Percentiles rank a stretch among this genome's conserved stretches.
Evolutionary conservation across 2,888 invertebrate species (phyloP).

Genomic region (Escarpia spicata): DNA sequence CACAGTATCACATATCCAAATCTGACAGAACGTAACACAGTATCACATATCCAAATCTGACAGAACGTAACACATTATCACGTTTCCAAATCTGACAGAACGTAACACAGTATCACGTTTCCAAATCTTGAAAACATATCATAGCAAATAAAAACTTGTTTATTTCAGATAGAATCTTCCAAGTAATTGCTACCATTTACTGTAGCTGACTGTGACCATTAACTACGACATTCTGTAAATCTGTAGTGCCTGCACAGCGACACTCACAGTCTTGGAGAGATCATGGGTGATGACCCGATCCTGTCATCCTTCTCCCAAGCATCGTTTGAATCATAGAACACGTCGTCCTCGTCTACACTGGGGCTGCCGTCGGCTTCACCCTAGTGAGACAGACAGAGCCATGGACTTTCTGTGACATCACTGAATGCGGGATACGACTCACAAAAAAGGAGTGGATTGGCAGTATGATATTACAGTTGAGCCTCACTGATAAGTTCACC

Average conservation of each 20-base stretch:
- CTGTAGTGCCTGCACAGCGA: background rate
- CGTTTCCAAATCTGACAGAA: background rate
- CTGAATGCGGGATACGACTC: no score
- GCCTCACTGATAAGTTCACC: no score
- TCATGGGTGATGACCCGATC: constrained; percentile 26
- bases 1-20: no score
- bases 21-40: no score
- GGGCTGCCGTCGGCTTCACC: constrained; percentile 48
- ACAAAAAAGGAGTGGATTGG: no score
- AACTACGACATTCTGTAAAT: background rate
- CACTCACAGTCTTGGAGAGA: constrained; percentile 36
- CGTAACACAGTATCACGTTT: no score
- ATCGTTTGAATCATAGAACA: constrained; percentile 58
- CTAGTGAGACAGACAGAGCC: constrained; percentile 33
- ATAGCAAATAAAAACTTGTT: background rate
- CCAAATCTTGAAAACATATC: no score
- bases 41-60: no score
- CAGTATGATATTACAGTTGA: no score
- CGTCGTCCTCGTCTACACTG: constrained; percentile 51
- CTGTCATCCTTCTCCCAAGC: constrained; percentile 54
- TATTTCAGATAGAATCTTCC: background rate
- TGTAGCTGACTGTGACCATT: background rate
- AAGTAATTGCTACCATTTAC: background rate
- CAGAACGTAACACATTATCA: no score
- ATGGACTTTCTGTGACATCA: no score